A percentile compares a stretch with the other conserved stretches of the same genome.
phyloP scores from a whole-genome alignment of 1,140 invertebrate genomes.

The Bombyx mandarina region DNA sequence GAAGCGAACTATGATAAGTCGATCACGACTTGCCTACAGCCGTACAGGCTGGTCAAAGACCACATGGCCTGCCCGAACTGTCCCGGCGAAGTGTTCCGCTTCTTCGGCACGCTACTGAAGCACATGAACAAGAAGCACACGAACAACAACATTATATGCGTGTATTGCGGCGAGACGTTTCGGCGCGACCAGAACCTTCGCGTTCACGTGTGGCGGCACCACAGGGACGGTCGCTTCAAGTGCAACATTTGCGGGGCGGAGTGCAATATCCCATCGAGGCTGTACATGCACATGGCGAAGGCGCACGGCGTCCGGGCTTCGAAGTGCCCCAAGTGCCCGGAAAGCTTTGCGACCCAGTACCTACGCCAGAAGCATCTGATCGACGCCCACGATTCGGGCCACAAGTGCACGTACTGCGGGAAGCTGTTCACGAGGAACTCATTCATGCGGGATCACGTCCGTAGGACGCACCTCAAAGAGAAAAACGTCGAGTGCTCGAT shows the following conservation, averaged over 20 bases:
- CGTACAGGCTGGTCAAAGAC: constrained; percentile 51
- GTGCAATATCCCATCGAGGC: constrained; percentile 49
- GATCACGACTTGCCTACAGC: constrained; percentile 54
- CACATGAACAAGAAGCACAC: constrained; percentile 59
- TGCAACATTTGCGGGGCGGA: constrained; percentile 47
- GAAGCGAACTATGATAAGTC: constrained; percentile 52
- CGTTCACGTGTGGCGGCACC: constrained; percentile 57
- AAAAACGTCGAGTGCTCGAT: constrained; percentile 60
- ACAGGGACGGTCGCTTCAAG: constrained; percentile 49
- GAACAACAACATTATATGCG: constrained; percentile 58
- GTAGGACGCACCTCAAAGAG: constrained; percentile 61
- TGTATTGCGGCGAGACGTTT: constrained; percentile 55
- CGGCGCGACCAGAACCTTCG: constrained; percentile 51
- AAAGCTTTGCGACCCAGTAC: constrained; percentile 49
- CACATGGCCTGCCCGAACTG: constrained; percentile 54
- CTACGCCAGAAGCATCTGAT: constrained; percentile 55
- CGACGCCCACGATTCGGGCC: constrained; percentile 45
- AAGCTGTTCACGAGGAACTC: constrained; percentile 57
- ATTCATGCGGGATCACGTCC: constrained; percentile 49
- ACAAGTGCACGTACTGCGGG: constrained; percentile 49
- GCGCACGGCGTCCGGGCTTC: constrained; percentile 50
- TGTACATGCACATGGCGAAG: constrained; percentile 61
- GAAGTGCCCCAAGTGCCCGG: constrained; percentile 51
- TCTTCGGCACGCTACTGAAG: constrained; percentile 57
- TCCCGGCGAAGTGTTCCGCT: constrained; percentile 44